Conservation (phyloP, 2,888 invertebrate species). For the Operophtera brumata region DNA sequence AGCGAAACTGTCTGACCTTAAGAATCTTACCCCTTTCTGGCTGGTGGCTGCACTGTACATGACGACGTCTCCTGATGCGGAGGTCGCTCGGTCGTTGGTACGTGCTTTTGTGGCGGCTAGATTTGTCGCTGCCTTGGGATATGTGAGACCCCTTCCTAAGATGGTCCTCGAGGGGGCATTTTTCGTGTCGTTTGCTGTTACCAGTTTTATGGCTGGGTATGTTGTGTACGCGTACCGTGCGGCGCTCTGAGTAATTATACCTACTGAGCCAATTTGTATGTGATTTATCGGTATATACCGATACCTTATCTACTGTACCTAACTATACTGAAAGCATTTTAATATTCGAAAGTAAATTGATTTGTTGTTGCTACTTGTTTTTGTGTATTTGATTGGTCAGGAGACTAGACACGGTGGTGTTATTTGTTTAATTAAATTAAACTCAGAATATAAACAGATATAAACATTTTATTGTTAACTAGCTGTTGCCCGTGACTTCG, state of each 20-base stretch:
- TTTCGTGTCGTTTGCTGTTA: conserved; percentile 49
- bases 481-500: too few relatives aligned
- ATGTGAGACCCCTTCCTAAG: conserved; percentile 41
- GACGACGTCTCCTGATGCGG: conserved; percentile 46
- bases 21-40: conserved; percentile 61
- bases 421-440: too few relatives aligned
- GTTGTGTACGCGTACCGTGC: conserved; percentile 46
- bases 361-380: conserved; percentile 9
- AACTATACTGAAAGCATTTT: conserved; percentile 16
- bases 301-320: conserved; percentile 13
- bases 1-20: conserved; percentile 53
- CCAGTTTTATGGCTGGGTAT: conserved; percentile 45
- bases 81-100: conserved; percentile 40
- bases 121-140: conserved; percentile 43
- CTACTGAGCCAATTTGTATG: not conserved
- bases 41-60: conserved; percentile 54
- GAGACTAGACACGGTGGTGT: too few relatives aligned
- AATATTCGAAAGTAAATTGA: conserved; percentile 12
- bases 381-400: conserved; percentile 7
- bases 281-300: conserved; percentile 17
- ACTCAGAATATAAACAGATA: too few relatives aligned
- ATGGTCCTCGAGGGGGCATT: conserved; percentile 41
- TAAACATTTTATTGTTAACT: too few relatives aligned
- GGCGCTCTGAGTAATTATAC: not conserved
- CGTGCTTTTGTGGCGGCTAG: conserved; percentile 44